A percentile compares a stretch with the other conserved stretches of the same genome.
Evolutionary conservation across 2,888 invertebrate genomes (phyloP).

Genomic region (Ophion obscuratus): DNA sequence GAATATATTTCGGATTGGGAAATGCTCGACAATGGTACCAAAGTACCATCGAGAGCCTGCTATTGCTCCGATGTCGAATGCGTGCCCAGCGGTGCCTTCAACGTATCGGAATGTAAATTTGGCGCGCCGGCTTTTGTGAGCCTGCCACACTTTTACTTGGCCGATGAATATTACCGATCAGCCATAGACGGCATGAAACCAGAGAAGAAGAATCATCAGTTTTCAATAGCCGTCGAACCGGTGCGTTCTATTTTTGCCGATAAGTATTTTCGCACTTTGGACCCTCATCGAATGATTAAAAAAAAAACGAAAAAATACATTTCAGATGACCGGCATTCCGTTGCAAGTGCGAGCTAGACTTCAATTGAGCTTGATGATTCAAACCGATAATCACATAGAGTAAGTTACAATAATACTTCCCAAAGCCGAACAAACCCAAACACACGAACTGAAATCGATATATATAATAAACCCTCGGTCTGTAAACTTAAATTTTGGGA

Average conservation of each 20-base stretch:
- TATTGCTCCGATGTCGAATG: slow-evolving; percentile 86
- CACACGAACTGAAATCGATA: too few relatives aligned
- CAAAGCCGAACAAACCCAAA: too few relatives aligned
- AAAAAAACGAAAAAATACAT: slow-evolving; percentile 47
- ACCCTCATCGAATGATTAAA: background rate
- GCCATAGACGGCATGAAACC: slow-evolving; percentile 89
- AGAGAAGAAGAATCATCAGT: slow-evolving; percentile 87
- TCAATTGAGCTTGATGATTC: slow-evolving; percentile 90
- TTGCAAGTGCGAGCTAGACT: slow-evolving; percentile 89
- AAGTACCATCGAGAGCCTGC: slow-evolving; percentile 87
- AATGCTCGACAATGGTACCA: slow-evolving; percentile 90
- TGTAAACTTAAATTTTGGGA: too few relatives aligned
- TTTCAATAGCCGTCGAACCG: slow-evolving; percentile 90
- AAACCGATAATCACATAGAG: slow-evolving; percentile 85
- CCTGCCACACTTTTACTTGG: slow-evolving; percentile 92
- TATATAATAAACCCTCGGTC: too few relatives aligned
- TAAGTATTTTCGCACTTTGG: background rate
- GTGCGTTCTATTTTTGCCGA: slow-evolving; percentile 75
- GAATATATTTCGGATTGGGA: slow-evolving; percentile 86
- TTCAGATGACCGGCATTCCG: slow-evolving; percentile 90
- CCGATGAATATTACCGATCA: slow-evolving; percentile 88
- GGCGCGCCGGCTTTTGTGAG: slow-evolving; percentile 94
- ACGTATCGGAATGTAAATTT: slow-evolving; percentile 90
- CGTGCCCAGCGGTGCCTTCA: slow-evolving; percentile 87
- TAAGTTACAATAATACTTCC: slow-evolving; percentile 82